phyloP scores from a whole-genome alignment of 2,888 invertebrate genomes.

The Patella caerulea region DNA sequence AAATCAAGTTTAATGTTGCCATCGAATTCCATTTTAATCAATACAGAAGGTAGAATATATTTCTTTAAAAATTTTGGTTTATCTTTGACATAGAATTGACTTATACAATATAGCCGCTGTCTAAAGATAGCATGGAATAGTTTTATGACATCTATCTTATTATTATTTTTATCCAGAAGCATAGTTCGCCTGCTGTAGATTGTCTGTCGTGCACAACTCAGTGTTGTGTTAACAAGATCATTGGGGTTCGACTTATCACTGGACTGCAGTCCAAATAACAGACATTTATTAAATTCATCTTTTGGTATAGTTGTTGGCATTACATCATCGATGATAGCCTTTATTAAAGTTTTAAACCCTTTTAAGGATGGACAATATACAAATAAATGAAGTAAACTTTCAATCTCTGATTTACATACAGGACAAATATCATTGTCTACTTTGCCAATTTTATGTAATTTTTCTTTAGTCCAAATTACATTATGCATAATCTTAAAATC shows the following conservation, averaged over 20 bases:
- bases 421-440: not conserved
- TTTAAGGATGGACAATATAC: not conserved
- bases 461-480: not conserved
- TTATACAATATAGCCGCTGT: not conserved
- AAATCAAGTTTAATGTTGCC: not conserved
- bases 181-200: not conserved
- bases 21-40: not conserved
- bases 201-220: slow-evolving; percentile 1
- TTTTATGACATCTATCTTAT: not conserved
- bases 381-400: not conserved
- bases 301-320: not conserved
- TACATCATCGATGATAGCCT: not conserved
- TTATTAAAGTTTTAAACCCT: not conserved
- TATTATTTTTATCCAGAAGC: not conserved
- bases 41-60: not conserved
- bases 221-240: not conserved
- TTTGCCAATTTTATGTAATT: not conserved
- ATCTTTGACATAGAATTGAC: not conserved
- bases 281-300: not conserved
- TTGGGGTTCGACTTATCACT: not conserved
- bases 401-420: not conserved
- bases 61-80: not conserved
- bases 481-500: slow-evolving; percentile 5
- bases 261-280: not conserved
- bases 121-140: not conserved